Conservation (phyloP, 2,797 vertebrate species). For the Danio tinwini region DNA sequence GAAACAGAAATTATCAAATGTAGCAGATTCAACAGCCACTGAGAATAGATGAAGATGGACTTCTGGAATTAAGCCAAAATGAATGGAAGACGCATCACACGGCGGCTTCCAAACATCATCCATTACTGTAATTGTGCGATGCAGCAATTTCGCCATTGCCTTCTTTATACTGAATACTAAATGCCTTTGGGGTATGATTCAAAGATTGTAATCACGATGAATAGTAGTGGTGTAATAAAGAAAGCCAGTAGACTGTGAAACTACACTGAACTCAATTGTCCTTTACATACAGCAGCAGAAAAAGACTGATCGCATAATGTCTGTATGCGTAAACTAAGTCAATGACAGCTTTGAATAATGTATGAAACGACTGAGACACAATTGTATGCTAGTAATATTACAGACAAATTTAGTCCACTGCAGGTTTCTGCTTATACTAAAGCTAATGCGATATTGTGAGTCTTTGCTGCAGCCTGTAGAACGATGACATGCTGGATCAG, state of each 20-base stretch:
- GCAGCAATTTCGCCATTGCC: conserved; percentile 33
- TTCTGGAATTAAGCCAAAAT: conserved; percentile 47
- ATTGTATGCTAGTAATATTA: neutral
- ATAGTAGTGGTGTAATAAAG: neutral
- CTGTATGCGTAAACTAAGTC: neutral
- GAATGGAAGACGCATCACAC: conserved; percentile 23
- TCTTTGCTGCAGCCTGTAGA: too few species aligned
- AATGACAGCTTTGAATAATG: neutral
- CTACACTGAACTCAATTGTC: neutral
- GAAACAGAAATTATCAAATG: conserved; percentile 17
- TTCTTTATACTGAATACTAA: conserved; percentile 2
- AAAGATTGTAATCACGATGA: conserved; percentile 4
- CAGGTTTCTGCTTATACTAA: neutral
- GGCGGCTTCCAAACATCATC: conserved; percentile 29
- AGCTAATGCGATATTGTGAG: too few species aligned
- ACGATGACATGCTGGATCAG: too few species aligned
- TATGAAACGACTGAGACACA: neutral
- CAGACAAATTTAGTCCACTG: neutral
- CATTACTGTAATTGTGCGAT: conserved; percentile 51
- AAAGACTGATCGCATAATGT: neutral
- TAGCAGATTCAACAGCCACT: conserved; percentile 22
- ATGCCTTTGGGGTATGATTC: neutral
- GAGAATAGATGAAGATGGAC: conserved; percentile 47
- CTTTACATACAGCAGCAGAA: neutral
- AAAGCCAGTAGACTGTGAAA: neutral